Conservation (phyloP, 2,888 invertebrate genomes). For the Tenthredo notha region DNA sequence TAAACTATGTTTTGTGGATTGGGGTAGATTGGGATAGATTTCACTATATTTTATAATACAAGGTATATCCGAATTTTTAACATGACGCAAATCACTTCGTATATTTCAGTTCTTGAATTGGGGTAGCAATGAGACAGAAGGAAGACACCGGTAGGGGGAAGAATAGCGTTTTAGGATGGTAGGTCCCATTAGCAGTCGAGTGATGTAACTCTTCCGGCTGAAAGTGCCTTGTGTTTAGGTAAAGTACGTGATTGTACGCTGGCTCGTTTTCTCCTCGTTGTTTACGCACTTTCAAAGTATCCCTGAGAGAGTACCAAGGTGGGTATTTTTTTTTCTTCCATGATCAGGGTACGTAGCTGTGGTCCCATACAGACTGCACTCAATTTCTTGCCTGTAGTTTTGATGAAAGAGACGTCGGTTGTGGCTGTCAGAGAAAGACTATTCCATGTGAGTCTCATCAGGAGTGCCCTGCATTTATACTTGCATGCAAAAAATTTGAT, state of each 20-base stretch:
- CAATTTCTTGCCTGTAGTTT: background rate
- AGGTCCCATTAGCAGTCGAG: slow-evolving; percentile 32
- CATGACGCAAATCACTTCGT: background rate
- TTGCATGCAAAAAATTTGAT: background rate
- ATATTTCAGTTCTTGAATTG: background rate
- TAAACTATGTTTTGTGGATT: background rate
- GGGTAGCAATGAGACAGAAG: slow-evolving; percentile 10
- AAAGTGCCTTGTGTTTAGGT: slow-evolving; percentile 35
- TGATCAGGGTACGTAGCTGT: background rate
- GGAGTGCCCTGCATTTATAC: background rate
- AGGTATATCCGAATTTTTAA: background rate
- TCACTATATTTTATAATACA: background rate
- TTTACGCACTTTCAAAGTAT: slow-evolving; percentile 5
- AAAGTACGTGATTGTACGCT: slow-evolving; percentile 25
- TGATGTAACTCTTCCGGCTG: slow-evolving; percentile 31
- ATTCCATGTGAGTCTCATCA: background rate
- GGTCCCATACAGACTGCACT: background rate
- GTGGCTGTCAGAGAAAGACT: background rate
- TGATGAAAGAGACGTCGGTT: background rate
- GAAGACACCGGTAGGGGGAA: background rate
- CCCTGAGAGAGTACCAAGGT: background rate
- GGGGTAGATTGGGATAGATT: no score
- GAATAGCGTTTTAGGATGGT: slow-evolving; percentile 1
- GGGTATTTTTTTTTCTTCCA: slow-evolving; percentile 18
- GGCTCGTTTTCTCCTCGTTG: background rate